Evolutionary conservation across 2,888 invertebrate genomes (phyloP), one percentile per base, ranked within the genome.

Genomic region (Oxycera nigricornis): DNA sequence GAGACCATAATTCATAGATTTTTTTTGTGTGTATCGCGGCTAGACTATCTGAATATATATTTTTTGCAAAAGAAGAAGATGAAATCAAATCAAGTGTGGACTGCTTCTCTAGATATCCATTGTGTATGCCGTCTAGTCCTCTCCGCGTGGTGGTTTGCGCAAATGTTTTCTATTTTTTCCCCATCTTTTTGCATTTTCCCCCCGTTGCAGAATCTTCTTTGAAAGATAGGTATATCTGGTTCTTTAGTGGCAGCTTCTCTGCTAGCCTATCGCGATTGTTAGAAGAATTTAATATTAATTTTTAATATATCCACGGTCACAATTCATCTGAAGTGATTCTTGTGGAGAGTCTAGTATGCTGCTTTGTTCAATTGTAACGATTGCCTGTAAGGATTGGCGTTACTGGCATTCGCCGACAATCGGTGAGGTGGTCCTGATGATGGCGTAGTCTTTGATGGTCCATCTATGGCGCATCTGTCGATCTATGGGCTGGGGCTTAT

Each of bases 351-450:
- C 3, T n/a, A n/a, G n/a, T n/a, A n/a, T n/a, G n/a, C n/a, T n/a
- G n/a, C n/a, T n/a, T n/a, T n/a, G n/a, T n/a, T n/a, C n/a, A n/a
- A n/a, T n/a, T n/a, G n/a, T n/a, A n/a, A n/a, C n/a, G n/a, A n/a
- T n/a, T n/a, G n/a, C n/a, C n/a, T n/a, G n/a, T n/a, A n/a, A n/a
- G n/a, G 24, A 55, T 55, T 24, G 22, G 52, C 17, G 2, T 20
- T 17, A 24, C 2, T 24, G 22, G 7, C 52, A 55, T 20, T 20
- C 24, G 17, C 2, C 52, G 22, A 9, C 52, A 55, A 20, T 55
- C 52, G 7, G 11, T 55, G 52, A 55, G 52, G 52, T 20, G 52
- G 52, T 55, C 52, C 24, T 55, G n/a, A n/a, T n/a, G n/a, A n/a
- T n/a, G n/a, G n/a, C n/a, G n/a, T n/a, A 46, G 46, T 46, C 17